Base-by-base conservation (phyloP, 1,140 invertebrate species). In the Eriosoma lanigerum region DNA sequence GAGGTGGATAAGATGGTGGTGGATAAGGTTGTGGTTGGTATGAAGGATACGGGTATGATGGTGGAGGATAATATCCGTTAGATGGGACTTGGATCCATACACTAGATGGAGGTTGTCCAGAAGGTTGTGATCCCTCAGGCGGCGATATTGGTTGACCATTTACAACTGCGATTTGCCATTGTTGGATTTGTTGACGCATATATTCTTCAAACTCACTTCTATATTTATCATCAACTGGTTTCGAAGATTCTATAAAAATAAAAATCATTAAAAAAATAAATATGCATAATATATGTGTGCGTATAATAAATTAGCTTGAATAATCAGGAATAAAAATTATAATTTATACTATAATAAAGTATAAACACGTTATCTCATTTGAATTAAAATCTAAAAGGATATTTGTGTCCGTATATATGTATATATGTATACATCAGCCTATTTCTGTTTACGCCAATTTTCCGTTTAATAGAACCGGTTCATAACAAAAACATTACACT, bases 61-160 rank as follows among this genome's bases (percentile, higher is more conserved):
- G 76, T 17, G 32, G 78, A 32, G 82, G 82, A 17, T 82, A 82
- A 70, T 81, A 81, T 32, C 75, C 76, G 82, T 82, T 80, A 83
- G 83, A 50, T 83, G 84, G 82, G 84, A 84, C 81, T 75, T 83
- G 78, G 83, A 83, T 84, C 84, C 80, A 86, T 0, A 80, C 85
- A 81, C 44, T 86, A 56, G 52, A 86, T 83, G 12, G 84, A 32
- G 38, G 83, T 82, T 73, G 84, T 83, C 85, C 85, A 84, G 32
- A 68, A 52, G 54, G 83, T 82, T 66, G 83, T 82, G 48, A 38
- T 52, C 52, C 64, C 24, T 54, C 21, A 44, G 78, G 52, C 29
- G 80, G 81, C 26, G 82, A 50, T 24, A 81, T 80, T 29, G 70
- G 80, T 26, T 82, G 82, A 10, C 76, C 72, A 50, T 75, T 81